Base-by-base conservation (phyloP, 2,888 invertebrate genomes). In the Meghimatium bilineatum region DNA sequence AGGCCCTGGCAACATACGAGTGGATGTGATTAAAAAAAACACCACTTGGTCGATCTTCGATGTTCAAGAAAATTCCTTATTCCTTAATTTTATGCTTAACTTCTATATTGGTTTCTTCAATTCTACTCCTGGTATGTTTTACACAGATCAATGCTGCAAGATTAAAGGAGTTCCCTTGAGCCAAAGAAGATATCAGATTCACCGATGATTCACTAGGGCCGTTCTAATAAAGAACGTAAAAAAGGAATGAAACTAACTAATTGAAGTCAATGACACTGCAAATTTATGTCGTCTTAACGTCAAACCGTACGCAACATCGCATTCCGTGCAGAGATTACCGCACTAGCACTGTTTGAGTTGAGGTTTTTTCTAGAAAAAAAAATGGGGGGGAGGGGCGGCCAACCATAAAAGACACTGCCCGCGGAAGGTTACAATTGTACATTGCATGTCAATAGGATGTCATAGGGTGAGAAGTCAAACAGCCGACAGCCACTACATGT, bases 401-500 rank as follows among this genome's bases (percentile, higher is more conserved):
- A 17, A 3, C 17, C n/a, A 38, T n/a, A 14, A 44, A 72, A 49
- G 44, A 44, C 72, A 72, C 12, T 0, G 44, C n/a, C 44, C n/a
- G 49, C n/a, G 49, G 44, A 49, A 72, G 44, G 49, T 72, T 72
- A 44, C 72, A 72, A 44, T 72, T 17, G 44, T n/a, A 26, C 49
- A 72, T 14, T 44, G 8, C 72, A 72, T 72, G 44, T 1, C 72
- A 72, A 49, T 44, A 49, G 26, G 44, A 72, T 72, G 72, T 72
- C 72, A 72, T 23, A 12, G n/a, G 14, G 72, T 44, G 72, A 72
- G 72, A 44, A 72, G 72, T 72, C 44, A 72, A 72, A 72, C 72
- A 72, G 38, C 26, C 36, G 38, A 36, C 44, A 44, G 44, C 44
- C 44, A 44, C 44, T 72, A 72, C 49, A n/a, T 44, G 72, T 72